These are phyloP conservation scores for Mesocricetus auratus DNA, from an alignment of 2,113 vertebrate species.

Conservation along the genomic window DNA sequence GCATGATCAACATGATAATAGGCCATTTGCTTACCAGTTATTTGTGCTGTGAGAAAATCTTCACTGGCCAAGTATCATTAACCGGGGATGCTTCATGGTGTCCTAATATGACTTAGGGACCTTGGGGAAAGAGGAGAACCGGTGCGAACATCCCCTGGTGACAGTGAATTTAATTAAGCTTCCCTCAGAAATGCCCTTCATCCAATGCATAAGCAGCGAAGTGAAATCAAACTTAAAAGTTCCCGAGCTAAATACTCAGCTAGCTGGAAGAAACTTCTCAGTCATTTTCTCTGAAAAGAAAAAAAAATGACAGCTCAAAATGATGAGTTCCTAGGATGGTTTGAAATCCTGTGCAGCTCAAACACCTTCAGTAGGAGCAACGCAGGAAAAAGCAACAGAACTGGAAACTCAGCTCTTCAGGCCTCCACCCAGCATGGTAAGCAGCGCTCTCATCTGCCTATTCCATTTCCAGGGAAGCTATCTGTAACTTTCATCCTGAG, in stretches of 20 bases:
- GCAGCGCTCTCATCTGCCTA: neutral
- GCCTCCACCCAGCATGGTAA: neutral
- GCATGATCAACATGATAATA: neutral
- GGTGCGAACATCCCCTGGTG: slow-evolving; percentile 1
- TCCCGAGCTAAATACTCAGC: neutral
- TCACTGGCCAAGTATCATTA: slow-evolving; percentile 47
- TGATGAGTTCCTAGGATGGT: neutral
- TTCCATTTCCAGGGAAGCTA: neutral
- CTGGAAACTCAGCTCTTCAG: rapidly evolving
- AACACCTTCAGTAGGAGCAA: neutral
- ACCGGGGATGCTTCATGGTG: slow-evolving; percentile 13
- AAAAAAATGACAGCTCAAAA: neutral
- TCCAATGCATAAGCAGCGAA: neutral
- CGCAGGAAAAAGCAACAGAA: neutral
- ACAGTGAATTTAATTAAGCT: slow-evolving; percentile 69
- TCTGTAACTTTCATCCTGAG: neutral
- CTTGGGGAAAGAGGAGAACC: neutral
- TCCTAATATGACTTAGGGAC: neutral
- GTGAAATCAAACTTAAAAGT: slow-evolving; percentile 18
- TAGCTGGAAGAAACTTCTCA: neutral
- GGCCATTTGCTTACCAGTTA: neutral
- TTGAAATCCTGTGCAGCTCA: neutral
- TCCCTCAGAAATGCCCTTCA: slow-evolving; percentile 32
- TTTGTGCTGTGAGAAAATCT: slow-evolving; percentile 35
- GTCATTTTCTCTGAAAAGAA: neutral